These are phyloP conservation scores for Nettapus auritus DNA, from an alignment of 2,113 vertebrate species.

Conservation along the genomic window DNA sequence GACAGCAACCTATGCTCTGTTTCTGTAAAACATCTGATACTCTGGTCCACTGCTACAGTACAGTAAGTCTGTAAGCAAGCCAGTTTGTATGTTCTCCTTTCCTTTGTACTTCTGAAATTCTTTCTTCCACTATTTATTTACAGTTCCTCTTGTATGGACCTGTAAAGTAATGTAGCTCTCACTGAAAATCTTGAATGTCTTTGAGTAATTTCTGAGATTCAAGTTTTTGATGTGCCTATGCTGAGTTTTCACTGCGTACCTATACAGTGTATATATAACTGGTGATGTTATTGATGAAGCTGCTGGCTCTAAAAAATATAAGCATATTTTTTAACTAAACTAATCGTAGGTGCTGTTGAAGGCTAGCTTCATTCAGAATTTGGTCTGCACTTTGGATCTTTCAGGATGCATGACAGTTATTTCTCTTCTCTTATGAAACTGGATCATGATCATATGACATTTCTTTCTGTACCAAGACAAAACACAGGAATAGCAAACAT, in stretches of 20 bases:
- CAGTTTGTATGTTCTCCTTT: background rate
- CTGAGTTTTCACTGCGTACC: background rate
- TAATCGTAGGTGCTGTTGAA: background rate
- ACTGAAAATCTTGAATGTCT: background rate
- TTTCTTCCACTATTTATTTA: background rate
- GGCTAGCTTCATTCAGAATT: background rate
- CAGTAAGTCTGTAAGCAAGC: background rate
- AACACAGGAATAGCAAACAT: background rate
- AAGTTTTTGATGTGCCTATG: background rate
- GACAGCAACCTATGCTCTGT: background rate
- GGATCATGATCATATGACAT: background rate
- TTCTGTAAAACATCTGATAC: background rate
- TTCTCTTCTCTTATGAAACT: background rate
- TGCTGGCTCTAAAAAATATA: background rate
- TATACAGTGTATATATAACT: background rate
- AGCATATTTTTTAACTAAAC: background rate
- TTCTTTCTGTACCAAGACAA: background rate
- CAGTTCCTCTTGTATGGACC: background rate
- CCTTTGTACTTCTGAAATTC: background rate
- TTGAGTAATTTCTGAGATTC: background rate
- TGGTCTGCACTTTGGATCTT: background rate
- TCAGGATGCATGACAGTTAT: background rate
- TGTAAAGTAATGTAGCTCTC: background rate
- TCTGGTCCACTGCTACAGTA: background rate
- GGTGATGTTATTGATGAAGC: background rate